Percentiles rank a stretch among this genome's conserved stretches.
Evolutionary conservation across 2,113 vertebrate genomes (phyloP).

Genomic region (Laticauda colubrina): DNA sequence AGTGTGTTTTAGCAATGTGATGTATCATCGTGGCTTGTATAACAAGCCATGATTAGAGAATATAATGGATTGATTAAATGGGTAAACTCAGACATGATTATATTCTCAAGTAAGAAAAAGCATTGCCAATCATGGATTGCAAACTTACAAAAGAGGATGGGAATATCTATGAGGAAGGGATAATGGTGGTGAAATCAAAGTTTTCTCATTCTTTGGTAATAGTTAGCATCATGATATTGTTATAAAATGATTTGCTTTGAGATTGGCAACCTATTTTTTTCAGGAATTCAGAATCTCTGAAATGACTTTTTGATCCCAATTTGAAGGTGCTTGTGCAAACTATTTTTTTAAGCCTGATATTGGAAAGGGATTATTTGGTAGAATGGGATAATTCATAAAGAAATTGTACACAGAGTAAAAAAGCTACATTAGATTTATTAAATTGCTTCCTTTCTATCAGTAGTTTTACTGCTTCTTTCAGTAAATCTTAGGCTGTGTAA

Average conservation of each 20-base stretch:
- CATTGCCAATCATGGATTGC: not conserved
- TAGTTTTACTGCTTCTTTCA: not conserved
- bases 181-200: not conserved
- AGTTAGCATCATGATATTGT: not conserved
- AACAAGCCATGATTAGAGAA: not conserved
- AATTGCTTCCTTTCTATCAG: not conserved
- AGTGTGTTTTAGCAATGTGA: not conserved
- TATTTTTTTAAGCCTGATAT: not conserved
- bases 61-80: not conserved
- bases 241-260: not conserved
- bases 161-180: not conserved
- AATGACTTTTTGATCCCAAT: not conserved
- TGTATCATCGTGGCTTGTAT: not conserved
- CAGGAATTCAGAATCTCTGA: not conserved
- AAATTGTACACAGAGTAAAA: not conserved
- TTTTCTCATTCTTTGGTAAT: not conserved
- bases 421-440: not conserved
- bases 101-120: not conserved
- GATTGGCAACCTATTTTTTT: no score
- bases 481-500: not conserved
- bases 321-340: not conserved
- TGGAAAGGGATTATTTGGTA: not conserved
- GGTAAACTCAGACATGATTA: not conserved
- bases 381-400: not conserved
- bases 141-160: not conserved